phyloP scores from a whole-genome alignment of 2,888 invertebrate species.

The Invenusta paracnida region DNA sequence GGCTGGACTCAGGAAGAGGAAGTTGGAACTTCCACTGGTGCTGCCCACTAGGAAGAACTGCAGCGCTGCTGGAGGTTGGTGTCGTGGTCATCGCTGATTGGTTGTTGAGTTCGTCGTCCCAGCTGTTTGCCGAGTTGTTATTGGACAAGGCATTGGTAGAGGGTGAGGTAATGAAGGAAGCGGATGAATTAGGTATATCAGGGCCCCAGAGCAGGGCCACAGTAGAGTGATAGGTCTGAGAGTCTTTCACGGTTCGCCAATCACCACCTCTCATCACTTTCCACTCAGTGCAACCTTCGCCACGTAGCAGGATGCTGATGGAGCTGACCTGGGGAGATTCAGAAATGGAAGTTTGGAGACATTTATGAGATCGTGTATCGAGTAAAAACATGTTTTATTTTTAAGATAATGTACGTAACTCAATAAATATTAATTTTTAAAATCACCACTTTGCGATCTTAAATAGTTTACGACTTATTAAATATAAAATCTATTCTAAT shows the following conservation, averaged over 20 bases:
- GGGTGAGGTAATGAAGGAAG: no score
- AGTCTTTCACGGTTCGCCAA: slow-evolving; percentile 70
- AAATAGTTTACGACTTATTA: no score
- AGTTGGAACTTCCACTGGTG: slow-evolving; percentile 72
- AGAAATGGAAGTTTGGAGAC: neutral
- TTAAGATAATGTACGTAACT: no score
- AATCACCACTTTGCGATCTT: no score
- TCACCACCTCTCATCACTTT: slow-evolving; percentile 72
- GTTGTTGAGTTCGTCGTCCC: neutral
- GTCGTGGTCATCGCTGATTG: no score
- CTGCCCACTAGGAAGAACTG: slow-evolving; percentile 69
- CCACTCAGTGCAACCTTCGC: slow-evolving; percentile 74
- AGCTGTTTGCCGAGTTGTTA: no score
- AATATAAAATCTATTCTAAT: no score
- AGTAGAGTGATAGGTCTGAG: slow-evolving; percentile 73
- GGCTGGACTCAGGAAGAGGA: slow-evolving; percentile 69
- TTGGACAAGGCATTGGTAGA: no score
- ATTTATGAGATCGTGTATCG: no score
- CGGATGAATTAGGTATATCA: neutral
- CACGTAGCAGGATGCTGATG: slow-evolving; percentile 69
- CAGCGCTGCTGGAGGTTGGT: slow-evolving; percentile 53
- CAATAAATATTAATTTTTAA: no score
- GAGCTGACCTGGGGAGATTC: slow-evolving; percentile 5
- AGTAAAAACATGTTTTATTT: no score
- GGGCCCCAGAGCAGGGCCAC: slow-evolving; percentile 69